phyloP scores from a whole-genome alignment of 2,113 vertebrate genomes.

The Sialia sialis region DNA sequence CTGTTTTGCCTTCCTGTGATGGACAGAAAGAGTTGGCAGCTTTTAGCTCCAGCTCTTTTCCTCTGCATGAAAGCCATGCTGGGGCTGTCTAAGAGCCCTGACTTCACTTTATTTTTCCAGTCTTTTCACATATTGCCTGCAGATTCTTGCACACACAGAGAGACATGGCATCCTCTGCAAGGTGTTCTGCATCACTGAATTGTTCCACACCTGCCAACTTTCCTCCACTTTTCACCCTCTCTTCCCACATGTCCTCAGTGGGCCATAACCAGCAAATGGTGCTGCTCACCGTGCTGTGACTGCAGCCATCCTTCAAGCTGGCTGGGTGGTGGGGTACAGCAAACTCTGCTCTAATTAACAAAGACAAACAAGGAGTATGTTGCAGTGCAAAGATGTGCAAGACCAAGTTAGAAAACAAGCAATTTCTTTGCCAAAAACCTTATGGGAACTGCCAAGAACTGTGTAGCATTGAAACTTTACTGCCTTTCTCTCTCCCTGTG shows the following conservation, averaged over 20 bases:
- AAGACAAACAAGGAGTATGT: background rate
- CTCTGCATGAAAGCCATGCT: background rate
- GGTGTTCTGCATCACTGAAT: background rate
- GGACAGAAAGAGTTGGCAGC: background rate
- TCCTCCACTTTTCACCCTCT: background rate
- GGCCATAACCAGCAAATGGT: background rate
- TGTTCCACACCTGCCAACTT: background rate
- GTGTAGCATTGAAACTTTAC: background rate
- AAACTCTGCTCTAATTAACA: background rate
- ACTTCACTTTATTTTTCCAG: background rate
- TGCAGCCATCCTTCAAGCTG: background rate
- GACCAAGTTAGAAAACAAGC: background rate
- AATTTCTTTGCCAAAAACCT: background rate
- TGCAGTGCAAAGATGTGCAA: background rate
- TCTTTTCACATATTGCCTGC: background rate
- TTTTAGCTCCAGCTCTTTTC: background rate
- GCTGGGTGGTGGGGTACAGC: background rate
- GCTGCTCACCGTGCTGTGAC: background rate
- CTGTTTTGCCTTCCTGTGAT: background rate
- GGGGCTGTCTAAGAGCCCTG: background rate
- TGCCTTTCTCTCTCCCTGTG: background rate
- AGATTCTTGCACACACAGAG: background rate
- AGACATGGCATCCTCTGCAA: background rate
- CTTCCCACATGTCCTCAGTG: background rate
- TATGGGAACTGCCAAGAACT: background rate